Conservation (phyloP, 2,888 invertebrate species). For the Iphiclides podalirius region DNA sequence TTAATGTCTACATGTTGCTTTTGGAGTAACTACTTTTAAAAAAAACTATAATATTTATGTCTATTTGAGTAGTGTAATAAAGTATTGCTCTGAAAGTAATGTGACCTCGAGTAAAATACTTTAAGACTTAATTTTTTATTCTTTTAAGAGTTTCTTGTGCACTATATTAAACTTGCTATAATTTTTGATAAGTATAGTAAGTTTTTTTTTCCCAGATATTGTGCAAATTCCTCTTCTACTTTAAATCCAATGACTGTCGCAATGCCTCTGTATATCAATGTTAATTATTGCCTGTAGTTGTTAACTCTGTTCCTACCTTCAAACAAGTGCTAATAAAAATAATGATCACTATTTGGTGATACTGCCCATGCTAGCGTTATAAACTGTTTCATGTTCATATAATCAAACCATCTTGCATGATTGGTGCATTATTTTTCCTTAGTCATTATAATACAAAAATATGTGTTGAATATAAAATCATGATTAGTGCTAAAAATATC, state of each 20-base stretch:
- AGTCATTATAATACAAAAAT: not conserved
- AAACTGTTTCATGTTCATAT: slow-evolving; percentile 7
- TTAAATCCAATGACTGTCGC: slow-evolving; percentile 13
- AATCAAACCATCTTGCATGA: slow-evolving; percentile 13
- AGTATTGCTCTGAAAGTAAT: slow-evolving; percentile 6
- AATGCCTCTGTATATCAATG: slow-evolving; percentile 15
- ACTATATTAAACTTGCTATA: not conserved
- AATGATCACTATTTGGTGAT: not conserved
- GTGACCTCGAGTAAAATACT: not conserved
- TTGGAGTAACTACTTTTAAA: slow-evolving; percentile 10
- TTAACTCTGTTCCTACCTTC: not conserved
- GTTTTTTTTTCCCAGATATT: not conserved
- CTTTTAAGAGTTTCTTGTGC: slow-evolving; percentile 1
- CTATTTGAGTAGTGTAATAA: not conserved
- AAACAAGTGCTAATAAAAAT: too few species aligned
- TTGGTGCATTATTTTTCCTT: slow-evolving; percentile 1
- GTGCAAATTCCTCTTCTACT: slow-evolving; percentile 5
- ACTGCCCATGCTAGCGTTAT: not conserved
- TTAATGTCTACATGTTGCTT: slow-evolving; percentile 12
- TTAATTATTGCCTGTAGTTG: slow-evolving; percentile 4
- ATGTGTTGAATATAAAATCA: not conserved
- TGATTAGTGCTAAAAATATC: not conserved
- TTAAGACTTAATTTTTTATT: not conserved
- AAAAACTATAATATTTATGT: not conserved
- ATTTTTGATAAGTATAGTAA: not conserved